Evolutionary conservation across 2,113 vertebrate genomes (phyloP).

Genomic region (Anser cygnoides): DNA sequence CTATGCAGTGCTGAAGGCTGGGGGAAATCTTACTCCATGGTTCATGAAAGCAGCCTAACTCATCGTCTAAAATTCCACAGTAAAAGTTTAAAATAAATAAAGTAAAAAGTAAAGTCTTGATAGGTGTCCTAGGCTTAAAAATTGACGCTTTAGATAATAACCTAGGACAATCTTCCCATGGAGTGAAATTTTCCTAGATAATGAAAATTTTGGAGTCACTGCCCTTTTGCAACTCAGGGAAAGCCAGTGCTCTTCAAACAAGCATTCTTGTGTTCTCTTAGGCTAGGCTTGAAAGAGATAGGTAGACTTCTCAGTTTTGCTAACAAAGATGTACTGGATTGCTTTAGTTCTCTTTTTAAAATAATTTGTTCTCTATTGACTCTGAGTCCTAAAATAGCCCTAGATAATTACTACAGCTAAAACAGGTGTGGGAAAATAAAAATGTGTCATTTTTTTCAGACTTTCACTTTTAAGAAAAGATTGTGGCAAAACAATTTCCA

Average conservation of each 20-base stretch:
- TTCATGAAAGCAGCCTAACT: neutral
- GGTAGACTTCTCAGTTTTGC: neutral
- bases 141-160: neutral
- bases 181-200: neutral
- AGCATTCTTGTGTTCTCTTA: neutral
- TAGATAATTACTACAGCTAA: neutral
- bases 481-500: neutral
- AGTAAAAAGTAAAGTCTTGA: neutral
- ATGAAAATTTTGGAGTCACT: neutral
- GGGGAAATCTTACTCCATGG: neutral
- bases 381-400: neutral
- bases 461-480: neutral
- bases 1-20: neutral
- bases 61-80: neutral
- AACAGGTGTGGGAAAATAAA: neutral
- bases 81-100: too few relatives aligned
- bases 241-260: neutral
- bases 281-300: neutral
- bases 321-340: neutral
- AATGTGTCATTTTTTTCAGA: neutral
- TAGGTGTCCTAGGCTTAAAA: neutral
- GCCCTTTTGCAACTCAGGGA: neutral
- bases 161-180: neutral
- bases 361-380: neutral
- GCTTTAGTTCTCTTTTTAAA: neutral